A percentile compares a stretch with the other conserved stretches of the same genome.
Conservation (phyloP, 2,888 invertebrate species). For the Coronaproctus castanopsis region DNA sequence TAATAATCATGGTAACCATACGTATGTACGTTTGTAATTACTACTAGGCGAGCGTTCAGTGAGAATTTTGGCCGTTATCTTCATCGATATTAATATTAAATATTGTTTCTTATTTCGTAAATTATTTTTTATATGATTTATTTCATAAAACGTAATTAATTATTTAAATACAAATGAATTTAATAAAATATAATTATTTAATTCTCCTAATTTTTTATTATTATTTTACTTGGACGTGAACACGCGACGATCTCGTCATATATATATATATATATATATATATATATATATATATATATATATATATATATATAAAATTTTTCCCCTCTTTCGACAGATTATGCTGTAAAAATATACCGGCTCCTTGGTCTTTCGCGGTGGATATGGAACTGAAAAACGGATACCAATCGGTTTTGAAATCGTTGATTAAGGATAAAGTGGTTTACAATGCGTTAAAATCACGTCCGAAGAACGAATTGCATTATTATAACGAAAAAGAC, state of each 20-base stretch:
- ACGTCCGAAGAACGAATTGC: constrained; percentile 37
- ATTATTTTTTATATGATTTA: too few species aligned
- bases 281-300: constrained; percentile 1
- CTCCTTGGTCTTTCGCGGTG: constrained; percentile 23
- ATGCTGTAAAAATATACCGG: constrained; percentile 21
- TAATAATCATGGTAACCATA: too few species aligned
- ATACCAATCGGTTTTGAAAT: constrained; percentile 47
- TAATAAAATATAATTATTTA: too few species aligned
- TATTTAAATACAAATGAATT: too few species aligned
- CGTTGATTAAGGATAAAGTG: constrained; percentile 38
- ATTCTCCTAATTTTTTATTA: too few species aligned
- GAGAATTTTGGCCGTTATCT: too few species aligned
- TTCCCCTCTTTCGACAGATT: constrained; percentile 57
- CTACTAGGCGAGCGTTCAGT: too few species aligned
- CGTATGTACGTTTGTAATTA: too few species aligned
- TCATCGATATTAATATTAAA: too few species aligned
- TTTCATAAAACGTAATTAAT: too few species aligned
- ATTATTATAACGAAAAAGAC: too few species aligned
- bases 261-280: neutral
- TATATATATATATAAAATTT: neutral
- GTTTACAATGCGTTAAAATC: constrained; percentile 39
- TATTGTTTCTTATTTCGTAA: too few species aligned
- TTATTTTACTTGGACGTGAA: neutral
- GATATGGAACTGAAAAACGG: constrained; percentile 43
- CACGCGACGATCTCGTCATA: neutral